A percentile compares a stretch with the other conserved stretches of the same genome.
These are phyloP conservation scores for Takifugu ocellatus DNA, from an alignment of 2,797 vertebrate genomes.

Conservation along the genomic window DNA sequence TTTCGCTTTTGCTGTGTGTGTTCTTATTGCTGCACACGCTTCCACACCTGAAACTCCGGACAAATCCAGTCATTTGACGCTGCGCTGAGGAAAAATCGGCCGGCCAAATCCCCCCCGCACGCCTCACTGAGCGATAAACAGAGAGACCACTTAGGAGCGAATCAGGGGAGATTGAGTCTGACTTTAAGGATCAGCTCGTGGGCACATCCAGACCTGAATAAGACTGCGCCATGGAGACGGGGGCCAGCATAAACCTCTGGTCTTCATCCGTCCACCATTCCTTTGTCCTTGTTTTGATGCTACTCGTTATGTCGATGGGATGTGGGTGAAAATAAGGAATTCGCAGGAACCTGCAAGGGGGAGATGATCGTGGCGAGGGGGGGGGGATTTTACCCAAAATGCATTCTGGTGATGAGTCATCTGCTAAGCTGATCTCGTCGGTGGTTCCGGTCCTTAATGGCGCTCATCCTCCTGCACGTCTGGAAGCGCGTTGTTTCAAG, in stretches of 20 bases:
- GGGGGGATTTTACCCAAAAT: constrained; percentile 32
- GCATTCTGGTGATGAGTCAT: constrained; percentile 36
- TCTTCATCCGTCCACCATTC: not conserved
- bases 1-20: not conserved
- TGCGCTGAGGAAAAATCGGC: constrained; percentile 55
- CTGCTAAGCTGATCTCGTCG: constrained; percentile 1
- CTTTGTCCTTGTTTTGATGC: constrained; percentile 21
- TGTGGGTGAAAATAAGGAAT: constrained; percentile 45
- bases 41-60: constrained; percentile 19
- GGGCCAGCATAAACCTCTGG: constrained; percentile 5
- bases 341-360: constrained; percentile 59
- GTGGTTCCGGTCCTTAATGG: not conserved
- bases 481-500: no score
- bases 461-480: no score
- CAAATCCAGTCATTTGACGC: constrained; percentile 47
- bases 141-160: constrained; percentile 71
- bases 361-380: constrained; percentile 60
- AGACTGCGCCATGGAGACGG: constrained; percentile 47
- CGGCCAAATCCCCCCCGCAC: constrained; percentile 41
- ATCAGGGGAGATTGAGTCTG: constrained; percentile 72
- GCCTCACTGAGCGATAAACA: constrained; percentile 73
- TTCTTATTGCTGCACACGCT: not conserved
- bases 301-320: constrained; percentile 41
- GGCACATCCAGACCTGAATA: constrained; percentile 67
- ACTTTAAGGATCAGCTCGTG: constrained; percentile 69